phyloP scores from a whole-genome alignment of 2,888 invertebrate species.

The Brachylomia viminalis region DNA sequence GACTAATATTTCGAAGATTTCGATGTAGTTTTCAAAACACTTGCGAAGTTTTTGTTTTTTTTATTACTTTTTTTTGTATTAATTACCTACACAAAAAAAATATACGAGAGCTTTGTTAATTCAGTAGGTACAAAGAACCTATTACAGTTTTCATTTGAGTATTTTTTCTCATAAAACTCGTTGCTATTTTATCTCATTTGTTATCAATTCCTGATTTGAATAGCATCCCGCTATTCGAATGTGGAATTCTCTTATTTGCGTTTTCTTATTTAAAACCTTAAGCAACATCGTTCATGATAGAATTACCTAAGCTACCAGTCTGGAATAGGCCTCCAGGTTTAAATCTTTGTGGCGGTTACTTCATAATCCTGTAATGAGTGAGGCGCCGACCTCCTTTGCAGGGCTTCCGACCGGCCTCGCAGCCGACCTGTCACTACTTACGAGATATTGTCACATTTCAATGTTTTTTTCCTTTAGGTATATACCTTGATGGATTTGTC shows the following conservation, averaged over 20 bases:
- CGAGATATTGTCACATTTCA: constrained; percentile 61
- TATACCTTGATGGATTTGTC: constrained; percentile 31
- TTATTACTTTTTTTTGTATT: not conserved
- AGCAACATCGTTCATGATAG: constrained; percentile 28
- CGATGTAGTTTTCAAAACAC: not conserved
- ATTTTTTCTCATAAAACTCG: not conserved
- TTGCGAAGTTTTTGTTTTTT: not conserved
- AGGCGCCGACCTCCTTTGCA: constrained; percentile 87
- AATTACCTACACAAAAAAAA: not conserved
- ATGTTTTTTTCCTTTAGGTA: constrained; percentile 50
- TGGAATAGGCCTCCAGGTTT: constrained; percentile 70
- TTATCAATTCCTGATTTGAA: not conserved
- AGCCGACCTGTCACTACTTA: constrained; percentile 72
- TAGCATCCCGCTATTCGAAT: not conserved
- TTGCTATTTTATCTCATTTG: not conserved
- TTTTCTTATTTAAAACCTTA: constrained; percentile 6
- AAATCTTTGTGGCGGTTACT: constrained; percentile 85
- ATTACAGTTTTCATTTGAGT: not conserved
- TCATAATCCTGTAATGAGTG: constrained; percentile 87
- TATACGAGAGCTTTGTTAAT: not conserved
- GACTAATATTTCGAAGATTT: not conserved
- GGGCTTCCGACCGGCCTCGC: constrained; percentile 83
- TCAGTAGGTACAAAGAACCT: not conserved
- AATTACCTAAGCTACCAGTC: constrained; percentile 22
- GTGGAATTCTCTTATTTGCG: not conserved